Evolutionary conservation across 2,113 vertebrate genomes (phyloP), one percentile per base, ranked within the genome.

Genomic region (Haemorhous mexicanus): DNA sequence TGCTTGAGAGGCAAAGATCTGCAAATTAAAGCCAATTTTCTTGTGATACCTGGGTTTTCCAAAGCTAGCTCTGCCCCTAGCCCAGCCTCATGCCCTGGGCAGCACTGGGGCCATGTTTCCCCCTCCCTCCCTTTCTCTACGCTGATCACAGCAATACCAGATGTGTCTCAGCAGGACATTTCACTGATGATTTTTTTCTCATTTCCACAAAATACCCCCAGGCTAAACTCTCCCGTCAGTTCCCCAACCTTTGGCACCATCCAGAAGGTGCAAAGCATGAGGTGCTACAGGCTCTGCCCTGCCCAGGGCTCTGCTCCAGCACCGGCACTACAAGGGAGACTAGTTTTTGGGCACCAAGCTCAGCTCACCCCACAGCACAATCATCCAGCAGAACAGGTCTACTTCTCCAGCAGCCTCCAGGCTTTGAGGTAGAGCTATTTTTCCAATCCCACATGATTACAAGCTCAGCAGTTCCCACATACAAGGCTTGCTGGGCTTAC

Each of bases 271-370:
- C 43, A 53, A 59, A 84, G 47, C 47, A 47, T 14, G 35, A 33
- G 32, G 20, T 1, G 2, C 73, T 70, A 75, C 17, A 62, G 33
- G 30, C 21, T 77, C 49, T 89, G 59, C 44, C 49, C 64, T 56
- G 83, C 49, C 62, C 49, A 50, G 37, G 55, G 52, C 27, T 56
- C 47, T 64, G 76, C 68, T 86, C 44, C 11, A 5, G 39, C 61
- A 84, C 37, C 0, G 0, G 46, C 55, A 75, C 2, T 2, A 2
- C 16, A 56, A 62, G 21, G 16, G 14, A 64, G 39, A 68, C 76
- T 32, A 49, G 19, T 0, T 74, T 93, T 63, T 0, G 33, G 56
- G 83, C 33, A n/a, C 56, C 1, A 4, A 84, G 55, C 23, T 79
- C 10, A 4, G 43, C 46, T 74, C 37, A 86, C 8, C 37, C 75